These are phyloP conservation scores for Diplodus sargus DNA, from an alignment of 2,797 vertebrate genomes.

Conservation along the genomic window DNA sequence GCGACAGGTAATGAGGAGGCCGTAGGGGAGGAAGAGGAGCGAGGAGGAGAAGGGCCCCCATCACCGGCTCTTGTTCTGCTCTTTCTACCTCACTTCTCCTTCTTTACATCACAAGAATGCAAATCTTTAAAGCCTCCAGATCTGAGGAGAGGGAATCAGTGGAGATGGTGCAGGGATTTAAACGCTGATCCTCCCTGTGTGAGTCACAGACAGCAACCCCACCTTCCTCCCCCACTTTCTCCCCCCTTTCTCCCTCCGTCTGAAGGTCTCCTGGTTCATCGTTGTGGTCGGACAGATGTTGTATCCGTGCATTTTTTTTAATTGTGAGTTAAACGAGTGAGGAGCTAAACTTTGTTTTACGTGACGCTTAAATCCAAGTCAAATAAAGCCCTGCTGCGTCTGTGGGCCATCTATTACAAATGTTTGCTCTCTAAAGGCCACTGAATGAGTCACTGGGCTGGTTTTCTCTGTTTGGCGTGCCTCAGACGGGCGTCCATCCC, in stretches of 20 bases:
- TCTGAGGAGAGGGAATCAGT: conserved; percentile 70
- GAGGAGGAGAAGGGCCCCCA: conserved; percentile 29
- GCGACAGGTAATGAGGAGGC: conserved; percentile 70
- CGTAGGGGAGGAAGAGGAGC: conserved; percentile 47
- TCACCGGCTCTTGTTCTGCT: conserved; percentile 44
- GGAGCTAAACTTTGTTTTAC: conserved; percentile 73
- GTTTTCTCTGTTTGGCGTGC: conserved; percentile 79
- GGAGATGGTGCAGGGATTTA: conserved; percentile 76
- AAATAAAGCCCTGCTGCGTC: conserved; percentile 67
- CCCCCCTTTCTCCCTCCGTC: conserved; percentile 31
- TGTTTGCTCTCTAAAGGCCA: conserved; percentile 88
- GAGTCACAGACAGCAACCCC: conserved; percentile 73
- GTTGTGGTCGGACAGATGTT: conserved; percentile 42
- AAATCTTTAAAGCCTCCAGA: conserved; percentile 79
- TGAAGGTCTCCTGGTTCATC: conserved; percentile 49
- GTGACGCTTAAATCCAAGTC: conserved; percentile 72
- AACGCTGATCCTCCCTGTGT: conserved; percentile 79
- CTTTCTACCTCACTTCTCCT: conserved; percentile 65
- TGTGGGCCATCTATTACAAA: conserved; percentile 84
- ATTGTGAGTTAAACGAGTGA: conserved; percentile 53
- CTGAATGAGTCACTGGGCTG: conserved; percentile 67
- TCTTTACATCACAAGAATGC: conserved; percentile 80
- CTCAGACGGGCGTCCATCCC: conserved; percentile 74
- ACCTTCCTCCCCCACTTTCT: conserved; percentile 26
- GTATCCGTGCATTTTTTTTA: conserved; percentile 46